Evolutionary conservation across 2,113 vertebrate genomes (phyloP).

Genomic region (Tenebrosternarchus preto): DNA sequence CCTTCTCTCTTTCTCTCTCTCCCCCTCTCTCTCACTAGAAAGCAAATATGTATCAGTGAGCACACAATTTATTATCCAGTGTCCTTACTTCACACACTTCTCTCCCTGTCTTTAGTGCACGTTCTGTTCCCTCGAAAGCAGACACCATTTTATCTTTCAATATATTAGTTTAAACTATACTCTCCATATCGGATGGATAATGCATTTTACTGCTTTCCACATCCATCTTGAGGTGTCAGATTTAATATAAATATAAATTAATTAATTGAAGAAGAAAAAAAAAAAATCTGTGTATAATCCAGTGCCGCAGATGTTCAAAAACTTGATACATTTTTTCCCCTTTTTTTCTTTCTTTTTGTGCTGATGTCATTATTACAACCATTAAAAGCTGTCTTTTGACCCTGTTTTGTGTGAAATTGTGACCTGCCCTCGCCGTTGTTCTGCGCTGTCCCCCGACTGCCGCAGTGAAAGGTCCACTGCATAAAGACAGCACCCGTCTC

Average conservation of each 20-base stretch:
- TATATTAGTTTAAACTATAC: slow-evolving; percentile 10
- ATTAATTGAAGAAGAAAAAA: no score
- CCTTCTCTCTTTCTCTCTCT: background rate
- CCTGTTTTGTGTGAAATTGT: no score
- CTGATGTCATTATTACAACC: slow-evolving; percentile 4
- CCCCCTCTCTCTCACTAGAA: background rate
- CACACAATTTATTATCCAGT: slow-evolving; percentile 17
- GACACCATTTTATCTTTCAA: slow-evolving; percentile 31
- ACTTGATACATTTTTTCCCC: no score
- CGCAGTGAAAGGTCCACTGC: no score
- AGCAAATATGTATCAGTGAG: slow-evolving; percentile 9
- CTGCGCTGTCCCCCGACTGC: no score
- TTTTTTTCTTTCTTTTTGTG: no score
- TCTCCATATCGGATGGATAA: background rate
- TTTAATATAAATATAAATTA: no score
- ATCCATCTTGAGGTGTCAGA: no score
- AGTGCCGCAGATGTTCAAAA: slow-evolving; percentile 34
- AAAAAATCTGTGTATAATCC: background rate
- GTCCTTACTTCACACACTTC: background rate
- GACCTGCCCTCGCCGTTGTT: no score
- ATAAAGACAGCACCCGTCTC: no score
- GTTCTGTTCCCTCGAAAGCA: slow-evolving; percentile 23
- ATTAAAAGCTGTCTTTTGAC: background rate
- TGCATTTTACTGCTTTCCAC: no score
- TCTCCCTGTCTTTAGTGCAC: background rate